Percentiles rank a stretch among this genome's conserved stretches.
Conservation (phyloP, 2,113 vertebrate species). For the Pollimyrus isidori region DNA sequence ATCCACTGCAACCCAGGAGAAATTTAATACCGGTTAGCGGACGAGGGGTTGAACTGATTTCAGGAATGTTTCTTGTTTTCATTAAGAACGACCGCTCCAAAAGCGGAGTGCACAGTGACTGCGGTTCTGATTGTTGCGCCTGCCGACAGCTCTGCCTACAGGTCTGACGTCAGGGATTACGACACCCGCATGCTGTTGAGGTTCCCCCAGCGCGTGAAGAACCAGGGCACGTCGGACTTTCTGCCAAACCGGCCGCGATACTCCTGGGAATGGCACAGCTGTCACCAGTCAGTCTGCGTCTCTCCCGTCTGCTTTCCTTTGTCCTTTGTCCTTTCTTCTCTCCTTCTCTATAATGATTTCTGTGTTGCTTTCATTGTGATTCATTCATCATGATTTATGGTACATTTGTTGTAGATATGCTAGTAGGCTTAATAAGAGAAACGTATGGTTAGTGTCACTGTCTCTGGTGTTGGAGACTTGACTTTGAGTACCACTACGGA, state of each 20-base stretch:
- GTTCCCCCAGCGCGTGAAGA: slow-evolving; percentile 93
- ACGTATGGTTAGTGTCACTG: background rate
- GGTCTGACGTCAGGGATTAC: slow-evolving; percentile 72
- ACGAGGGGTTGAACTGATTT: background rate
- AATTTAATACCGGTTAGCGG: background rate
- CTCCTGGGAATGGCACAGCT: slow-evolving; percentile 97
- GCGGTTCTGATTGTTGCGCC: background rate
- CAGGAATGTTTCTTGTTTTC: background rate
- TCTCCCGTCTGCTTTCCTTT: background rate
- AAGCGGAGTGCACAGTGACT: background rate
- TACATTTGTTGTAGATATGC: background rate
- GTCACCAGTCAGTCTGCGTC: slow-evolving; percentile 80
- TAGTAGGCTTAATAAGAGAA: background rate
- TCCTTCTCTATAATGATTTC: background rate
- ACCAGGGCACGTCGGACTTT: slow-evolving; percentile 92
- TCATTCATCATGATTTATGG: background rate
- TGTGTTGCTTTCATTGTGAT: background rate
- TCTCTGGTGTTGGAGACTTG: background rate
- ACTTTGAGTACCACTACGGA: background rate
- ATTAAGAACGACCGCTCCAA: background rate
- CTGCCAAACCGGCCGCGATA: slow-evolving; percentile 86
- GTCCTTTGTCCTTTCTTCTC: background rate
- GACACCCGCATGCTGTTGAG: slow-evolving; percentile 83
- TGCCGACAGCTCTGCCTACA: slow-evolving; percentile 68
- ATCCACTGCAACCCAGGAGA: background rate